Conservation (phyloP, 1,140 invertebrate genomes). For the Mylabris phalerata region DNA sequence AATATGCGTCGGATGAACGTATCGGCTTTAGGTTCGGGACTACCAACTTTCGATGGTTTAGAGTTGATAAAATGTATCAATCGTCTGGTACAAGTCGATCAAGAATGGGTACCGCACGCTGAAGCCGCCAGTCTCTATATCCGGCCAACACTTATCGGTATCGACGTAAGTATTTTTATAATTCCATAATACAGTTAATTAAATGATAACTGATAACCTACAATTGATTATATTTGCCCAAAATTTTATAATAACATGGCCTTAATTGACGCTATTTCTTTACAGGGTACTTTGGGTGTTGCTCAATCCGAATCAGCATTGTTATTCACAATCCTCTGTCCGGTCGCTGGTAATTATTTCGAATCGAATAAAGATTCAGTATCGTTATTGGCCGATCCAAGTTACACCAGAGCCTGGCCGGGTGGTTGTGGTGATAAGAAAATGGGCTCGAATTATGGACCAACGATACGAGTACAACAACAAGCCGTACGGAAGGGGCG, state of each 20-base stretch:
- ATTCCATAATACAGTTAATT: not conserved
- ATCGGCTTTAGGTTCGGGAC: conserved; percentile 73
- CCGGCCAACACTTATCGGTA: conserved; percentile 92
- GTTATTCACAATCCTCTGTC: conserved; percentile 85
- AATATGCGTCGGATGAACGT: conserved; percentile 92
- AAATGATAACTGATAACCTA: not conserved
- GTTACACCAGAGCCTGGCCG: conserved; percentile 85
- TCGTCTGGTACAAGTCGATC: conserved; percentile 84
- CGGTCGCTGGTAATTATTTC: conserved; percentile 63
- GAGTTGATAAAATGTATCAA: conserved; percentile 86
- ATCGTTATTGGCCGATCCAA: conserved; percentile 71
- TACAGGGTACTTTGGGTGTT: conserved; percentile 85
- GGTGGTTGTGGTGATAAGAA: conserved; percentile 92
- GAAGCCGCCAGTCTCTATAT: conserved; percentile 88
- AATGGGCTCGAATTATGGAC: conserved; percentile 90
- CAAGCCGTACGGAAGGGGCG: conserved; percentile 72
- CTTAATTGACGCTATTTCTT: not conserved
- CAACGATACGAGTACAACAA: conserved; percentile 76
- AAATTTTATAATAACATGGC: not conserved
- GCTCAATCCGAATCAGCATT: conserved; percentile 74
- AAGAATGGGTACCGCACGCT: conserved; percentile 94
- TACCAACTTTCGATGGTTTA: conserved; percentile 84
- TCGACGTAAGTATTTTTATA: conserved; percentile 69
- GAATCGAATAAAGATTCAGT: conserved; percentile 33
- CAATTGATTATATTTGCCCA: not conserved